These are phyloP conservation scores for Rhadinocentrus ornatus DNA, from an alignment of 2,797 vertebrate species.

Conservation along the genomic window DNA sequence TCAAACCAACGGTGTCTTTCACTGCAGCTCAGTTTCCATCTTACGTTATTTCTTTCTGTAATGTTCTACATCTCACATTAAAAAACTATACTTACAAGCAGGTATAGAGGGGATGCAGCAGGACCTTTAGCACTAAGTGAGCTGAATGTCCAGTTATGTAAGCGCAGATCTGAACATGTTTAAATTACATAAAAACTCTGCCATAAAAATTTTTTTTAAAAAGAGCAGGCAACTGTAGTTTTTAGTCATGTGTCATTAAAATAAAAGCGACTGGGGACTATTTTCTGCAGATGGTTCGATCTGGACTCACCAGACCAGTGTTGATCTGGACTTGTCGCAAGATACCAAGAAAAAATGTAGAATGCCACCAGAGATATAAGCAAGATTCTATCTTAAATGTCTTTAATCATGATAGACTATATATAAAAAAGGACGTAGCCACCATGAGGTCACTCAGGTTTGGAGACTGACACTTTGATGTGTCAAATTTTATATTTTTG, in stretches of 20 bases:
- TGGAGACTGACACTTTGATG: not conserved
- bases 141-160: not conserved
- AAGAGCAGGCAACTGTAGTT: not conserved
- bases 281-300: not conserved
- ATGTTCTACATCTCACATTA: not conserved
- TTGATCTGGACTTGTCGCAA: conserved; percentile 19
- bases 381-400: not conserved
- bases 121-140: not conserved
- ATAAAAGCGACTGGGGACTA: not conserved
- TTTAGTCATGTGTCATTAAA: not conserved
- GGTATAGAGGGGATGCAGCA: not conserved
- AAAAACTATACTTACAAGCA: not conserved
- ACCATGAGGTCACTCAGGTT: not conserved
- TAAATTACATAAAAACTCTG: not conserved
- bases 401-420: conserved; percentile 11
- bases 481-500: not conserved
- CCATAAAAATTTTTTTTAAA: no score
- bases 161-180: not conserved
- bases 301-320: not conserved
- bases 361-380: conserved; percentile 25
- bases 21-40: not conserved
- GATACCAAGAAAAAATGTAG: conserved; percentile 23
- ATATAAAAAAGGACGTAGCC: conserved; percentile 25
- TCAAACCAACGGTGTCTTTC: conserved; percentile 18
- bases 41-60: no score